Percentiles rank a stretch among this genome's conserved stretches.
phyloP scores from a whole-genome alignment of 2,113 vertebrate genomes.

The Anguilla rostrata region DNA sequence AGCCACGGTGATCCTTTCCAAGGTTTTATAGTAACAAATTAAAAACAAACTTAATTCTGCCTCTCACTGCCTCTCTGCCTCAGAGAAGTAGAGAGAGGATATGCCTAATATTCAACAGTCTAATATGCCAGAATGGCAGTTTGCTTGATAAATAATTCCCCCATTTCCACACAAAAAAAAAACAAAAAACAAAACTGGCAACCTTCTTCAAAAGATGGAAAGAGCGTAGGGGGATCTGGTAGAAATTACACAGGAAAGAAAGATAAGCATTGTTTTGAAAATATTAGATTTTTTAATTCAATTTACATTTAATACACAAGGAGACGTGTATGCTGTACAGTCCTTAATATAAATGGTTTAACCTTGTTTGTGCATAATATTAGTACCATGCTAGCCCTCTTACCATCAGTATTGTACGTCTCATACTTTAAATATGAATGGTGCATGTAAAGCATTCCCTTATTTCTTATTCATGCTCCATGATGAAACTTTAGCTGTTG shows the following conservation, averaged over 20 bases:
- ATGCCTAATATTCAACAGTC: too few species aligned
- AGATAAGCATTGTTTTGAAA: constrained; percentile 45
- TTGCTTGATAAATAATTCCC: too few species aligned
- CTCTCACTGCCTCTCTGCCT: too few species aligned
- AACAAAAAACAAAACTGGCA: too few species aligned
- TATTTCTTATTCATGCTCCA: constrained; percentile 53
- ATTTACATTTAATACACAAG: constrained; percentile 62
- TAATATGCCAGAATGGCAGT: too few species aligned
- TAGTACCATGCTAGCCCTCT: constrained; percentile 70
- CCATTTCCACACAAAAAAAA: too few species aligned
- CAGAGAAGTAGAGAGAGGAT: too few species aligned
- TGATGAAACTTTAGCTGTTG: constrained; percentile 33
- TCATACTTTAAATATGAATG: constrained; percentile 53
- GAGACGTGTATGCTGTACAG: constrained; percentile 55
- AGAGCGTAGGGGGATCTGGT: too few species aligned
- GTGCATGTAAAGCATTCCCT: constrained; percentile 52
- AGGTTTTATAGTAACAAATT: too few species aligned
- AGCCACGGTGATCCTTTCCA: too few species aligned
- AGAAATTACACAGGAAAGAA: neutral
- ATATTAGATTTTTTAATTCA: constrained; percentile 52
- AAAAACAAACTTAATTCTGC: too few species aligned
- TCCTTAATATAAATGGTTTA: constrained; percentile 60
- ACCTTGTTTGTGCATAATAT: constrained; percentile 62
- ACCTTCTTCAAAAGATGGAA: too few species aligned
- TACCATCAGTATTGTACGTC: constrained; percentile 54